Evolutionary conservation across 2,113 vertebrate species (phyloP).

Genomic region (Pseudorhombus dupliciocellatus): DNA sequence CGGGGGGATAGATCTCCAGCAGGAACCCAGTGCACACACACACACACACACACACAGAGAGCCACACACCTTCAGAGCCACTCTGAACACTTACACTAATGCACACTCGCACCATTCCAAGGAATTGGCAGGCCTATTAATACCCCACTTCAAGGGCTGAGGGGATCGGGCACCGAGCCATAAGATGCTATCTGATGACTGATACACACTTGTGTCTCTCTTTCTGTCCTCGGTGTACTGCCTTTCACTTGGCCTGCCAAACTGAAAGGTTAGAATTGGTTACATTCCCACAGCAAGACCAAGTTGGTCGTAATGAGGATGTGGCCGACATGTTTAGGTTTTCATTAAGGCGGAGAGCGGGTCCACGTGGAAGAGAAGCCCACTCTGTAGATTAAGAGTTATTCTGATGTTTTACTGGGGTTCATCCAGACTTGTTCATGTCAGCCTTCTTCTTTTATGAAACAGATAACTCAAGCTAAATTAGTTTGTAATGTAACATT

Average conservation of each 20-base stretch:
- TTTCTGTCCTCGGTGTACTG: conserved; percentile 69
- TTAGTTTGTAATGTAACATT: neutral
- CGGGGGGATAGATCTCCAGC: conserved; percentile 54
- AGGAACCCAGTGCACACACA: conserved; percentile 11
- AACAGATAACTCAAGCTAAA: neutral
- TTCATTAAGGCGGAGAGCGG: conserved; percentile 19
- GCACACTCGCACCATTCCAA: conserved; percentile 77
- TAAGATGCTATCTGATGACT: conserved; percentile 77
- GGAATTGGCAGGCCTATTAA: conserved; percentile 76
- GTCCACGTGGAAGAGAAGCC: neutral
- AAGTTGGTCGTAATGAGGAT: conserved; percentile 32
- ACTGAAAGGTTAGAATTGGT: conserved; percentile 65
- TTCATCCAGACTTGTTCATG: neutral
- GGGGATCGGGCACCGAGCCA: conserved; percentile 66
- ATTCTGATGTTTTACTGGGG: neutral
- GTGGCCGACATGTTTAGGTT: conserved; percentile 41
- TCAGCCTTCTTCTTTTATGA: neutral
- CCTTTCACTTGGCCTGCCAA: conserved; percentile 67
- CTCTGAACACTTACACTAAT: conserved; percentile 56
- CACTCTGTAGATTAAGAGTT: neutral
- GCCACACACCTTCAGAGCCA: conserved; percentile 18
- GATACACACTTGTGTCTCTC: conserved; percentile 71
- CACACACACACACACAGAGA: conserved; percentile 14
- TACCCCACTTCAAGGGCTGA: conserved; percentile 75
- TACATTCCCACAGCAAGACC: conserved; percentile 57